Conservation (phyloP, 1,140 invertebrate genomes). For the Neelides sp. region DNA sequence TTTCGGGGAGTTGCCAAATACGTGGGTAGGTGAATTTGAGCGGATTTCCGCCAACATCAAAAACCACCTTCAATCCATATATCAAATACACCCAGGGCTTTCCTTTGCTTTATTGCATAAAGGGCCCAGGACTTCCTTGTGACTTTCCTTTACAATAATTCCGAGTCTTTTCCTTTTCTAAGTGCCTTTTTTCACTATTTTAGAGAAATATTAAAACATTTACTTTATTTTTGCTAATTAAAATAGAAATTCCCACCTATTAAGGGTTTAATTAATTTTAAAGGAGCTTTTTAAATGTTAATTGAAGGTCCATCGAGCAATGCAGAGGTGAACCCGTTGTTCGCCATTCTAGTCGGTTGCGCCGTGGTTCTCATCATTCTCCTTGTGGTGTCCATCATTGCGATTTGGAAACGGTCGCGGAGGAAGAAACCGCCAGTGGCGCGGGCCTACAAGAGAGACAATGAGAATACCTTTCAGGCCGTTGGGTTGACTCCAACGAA, state of each 20-base stretch:
- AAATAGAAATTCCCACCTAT: no score
- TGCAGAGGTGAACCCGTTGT: conserved; percentile 24
- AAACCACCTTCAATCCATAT: no score
- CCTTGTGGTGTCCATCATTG: conserved; percentile 25
- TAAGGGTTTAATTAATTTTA: no score
- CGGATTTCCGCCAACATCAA: no score
- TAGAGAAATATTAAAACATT: no score
- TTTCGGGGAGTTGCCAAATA: conserved; percentile 28
- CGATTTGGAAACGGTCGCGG: conserved; percentile 30
- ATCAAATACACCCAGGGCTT: no score
- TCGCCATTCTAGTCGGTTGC: conserved; percentile 29
- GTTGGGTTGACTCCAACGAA: conserved; percentile 23
- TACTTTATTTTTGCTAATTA: no score
- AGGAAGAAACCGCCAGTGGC: conserved; percentile 28
- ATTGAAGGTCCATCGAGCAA: conserved; percentile 16
- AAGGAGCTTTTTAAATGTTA: no score
- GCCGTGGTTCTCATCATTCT: conserved; percentile 26
- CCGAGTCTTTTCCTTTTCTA: no score
- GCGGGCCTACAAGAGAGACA: conserved; percentile 19
- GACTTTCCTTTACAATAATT: not conserved
- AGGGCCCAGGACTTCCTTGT: not conserved
- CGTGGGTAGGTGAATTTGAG: conserved; percentile 25
- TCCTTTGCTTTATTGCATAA: no score
- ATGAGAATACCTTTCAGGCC: conserved; percentile 22
- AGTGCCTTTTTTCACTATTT: no score